Conservation (phyloP, 2,113 vertebrate genomes). For the Xiphorhynchus elegans region DNA sequence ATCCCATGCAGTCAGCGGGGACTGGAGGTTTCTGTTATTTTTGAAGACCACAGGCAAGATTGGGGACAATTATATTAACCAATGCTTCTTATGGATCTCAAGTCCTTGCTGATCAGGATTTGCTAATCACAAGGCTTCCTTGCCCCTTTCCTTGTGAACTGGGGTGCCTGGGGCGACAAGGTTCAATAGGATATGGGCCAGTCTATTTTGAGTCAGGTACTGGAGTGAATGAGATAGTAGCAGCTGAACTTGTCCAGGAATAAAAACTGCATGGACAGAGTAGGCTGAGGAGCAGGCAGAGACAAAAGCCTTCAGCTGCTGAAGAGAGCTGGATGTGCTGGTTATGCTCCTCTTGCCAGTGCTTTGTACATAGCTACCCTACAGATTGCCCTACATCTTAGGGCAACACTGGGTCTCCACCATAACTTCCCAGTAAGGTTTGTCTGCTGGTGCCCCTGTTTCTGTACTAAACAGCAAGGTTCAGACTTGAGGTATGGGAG, state of each 20-base stretch:
- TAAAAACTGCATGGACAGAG: not conserved
- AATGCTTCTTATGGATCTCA: not conserved
- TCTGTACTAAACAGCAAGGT: not conserved
- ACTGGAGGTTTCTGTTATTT: not conserved
- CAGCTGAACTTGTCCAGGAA: not conserved
- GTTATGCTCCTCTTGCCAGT: not conserved
- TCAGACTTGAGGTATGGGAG: not conserved
- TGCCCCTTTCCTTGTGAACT: not conserved
- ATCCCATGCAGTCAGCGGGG: not conserved
- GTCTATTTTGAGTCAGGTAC: not conserved
- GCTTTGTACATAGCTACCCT: not conserved
- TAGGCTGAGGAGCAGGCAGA: not conserved
- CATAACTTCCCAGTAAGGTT: not conserved
- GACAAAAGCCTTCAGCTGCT: not conserved
- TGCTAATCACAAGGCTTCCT: not conserved
- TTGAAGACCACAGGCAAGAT: not conserved
- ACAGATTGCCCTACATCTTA: not conserved
- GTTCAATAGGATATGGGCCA: not conserved
- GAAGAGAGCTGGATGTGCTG: not conserved
- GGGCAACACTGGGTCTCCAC: not conserved
- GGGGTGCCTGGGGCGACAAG: not conserved
- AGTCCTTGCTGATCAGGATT: not conserved
- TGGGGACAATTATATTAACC: not conserved
- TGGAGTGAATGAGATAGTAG: not conserved
- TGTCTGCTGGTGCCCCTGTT: not conserved